A percentile compares a stretch with the other conserved stretches of the same genome.
Evolutionary conservation across 2,113 vertebrate species (phyloP).

Genomic region (Engystomops pustulosus): DNA sequence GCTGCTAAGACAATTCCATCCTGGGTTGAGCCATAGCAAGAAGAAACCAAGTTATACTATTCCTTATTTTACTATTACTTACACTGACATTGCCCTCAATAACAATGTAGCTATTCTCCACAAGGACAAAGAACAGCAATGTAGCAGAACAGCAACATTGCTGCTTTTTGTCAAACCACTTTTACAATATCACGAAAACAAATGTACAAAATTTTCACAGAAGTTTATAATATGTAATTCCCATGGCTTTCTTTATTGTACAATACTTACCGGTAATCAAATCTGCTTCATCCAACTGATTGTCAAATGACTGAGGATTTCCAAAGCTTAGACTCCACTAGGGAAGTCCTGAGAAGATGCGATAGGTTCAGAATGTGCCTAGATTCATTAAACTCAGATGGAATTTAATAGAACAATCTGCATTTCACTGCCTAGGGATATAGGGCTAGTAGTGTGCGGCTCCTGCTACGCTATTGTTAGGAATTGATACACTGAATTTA

Average conservation of each 20-base stretch:
- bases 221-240: no score
- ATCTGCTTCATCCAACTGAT: conserved; percentile 11
- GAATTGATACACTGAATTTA: neutral
- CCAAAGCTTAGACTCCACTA: conserved; percentile 26
- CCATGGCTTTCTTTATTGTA: neutral
- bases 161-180: neutral
- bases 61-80: no score
- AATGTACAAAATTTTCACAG: no score
- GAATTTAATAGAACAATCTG: conserved; percentile 22
- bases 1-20: neutral
- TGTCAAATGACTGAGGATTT: conserved; percentile 46
- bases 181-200: no score
- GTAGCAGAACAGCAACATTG: neutral
- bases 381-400: neutral
- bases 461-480: neutral
- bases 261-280: conserved; percentile 1
- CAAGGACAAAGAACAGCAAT: neutral
- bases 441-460: neutral
- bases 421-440: conserved; percentile 28
- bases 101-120: no score
- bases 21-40: neutral
- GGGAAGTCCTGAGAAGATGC: conserved; percentile 38
- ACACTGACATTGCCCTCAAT: neutral
- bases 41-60: neutral
- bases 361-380: conserved; percentile 37